Evolutionary conservation across 2,113 vertebrate genomes (phyloP).

Genomic region (Halcyon senegalensis): DNA sequence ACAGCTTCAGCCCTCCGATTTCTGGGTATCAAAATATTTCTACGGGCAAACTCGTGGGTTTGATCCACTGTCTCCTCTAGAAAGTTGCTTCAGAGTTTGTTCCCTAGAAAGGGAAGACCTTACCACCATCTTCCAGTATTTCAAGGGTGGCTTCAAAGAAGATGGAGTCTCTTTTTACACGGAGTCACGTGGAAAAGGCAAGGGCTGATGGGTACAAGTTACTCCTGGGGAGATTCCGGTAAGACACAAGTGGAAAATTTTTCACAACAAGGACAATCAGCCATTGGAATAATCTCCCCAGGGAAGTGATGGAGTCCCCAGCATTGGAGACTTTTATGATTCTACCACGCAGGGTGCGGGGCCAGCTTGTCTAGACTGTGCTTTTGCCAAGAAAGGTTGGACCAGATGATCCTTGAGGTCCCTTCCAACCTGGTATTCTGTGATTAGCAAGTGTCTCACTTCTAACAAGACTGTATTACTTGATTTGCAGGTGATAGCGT

Average conservation of each 20-base stretch:
- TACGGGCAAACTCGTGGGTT: rapidly evolving
- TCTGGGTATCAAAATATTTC: not conserved
- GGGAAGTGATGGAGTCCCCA: too few species aligned
- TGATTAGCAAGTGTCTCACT: not conserved
- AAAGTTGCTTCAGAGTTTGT: not conserved
- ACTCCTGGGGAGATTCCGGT: not conserved
- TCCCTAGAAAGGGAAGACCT: not conserved
- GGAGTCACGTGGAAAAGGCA: not conserved
- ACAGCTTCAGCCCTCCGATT: not conserved
- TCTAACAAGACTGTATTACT: not conserved
- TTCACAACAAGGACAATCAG: not conserved
- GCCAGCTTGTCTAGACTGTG: too few species aligned
- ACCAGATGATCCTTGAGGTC: too few species aligned
- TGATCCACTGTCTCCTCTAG: not conserved
- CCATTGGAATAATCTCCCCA: not conserved
- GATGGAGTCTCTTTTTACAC: not conserved
- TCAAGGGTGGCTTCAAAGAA: not conserved
- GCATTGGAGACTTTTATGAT: too few species aligned
- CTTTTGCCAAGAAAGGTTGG: too few species aligned
- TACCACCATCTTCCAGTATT: not conserved
- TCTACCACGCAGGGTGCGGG: too few species aligned
- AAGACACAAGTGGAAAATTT: not conserved
- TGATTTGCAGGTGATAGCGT: not conserved
- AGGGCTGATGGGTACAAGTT: not conserved
- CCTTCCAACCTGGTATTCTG: not conserved